Evolutionary conservation across 2,888 invertebrate genomes (phyloP).

Genomic region (Aphidius colemani): DNA sequence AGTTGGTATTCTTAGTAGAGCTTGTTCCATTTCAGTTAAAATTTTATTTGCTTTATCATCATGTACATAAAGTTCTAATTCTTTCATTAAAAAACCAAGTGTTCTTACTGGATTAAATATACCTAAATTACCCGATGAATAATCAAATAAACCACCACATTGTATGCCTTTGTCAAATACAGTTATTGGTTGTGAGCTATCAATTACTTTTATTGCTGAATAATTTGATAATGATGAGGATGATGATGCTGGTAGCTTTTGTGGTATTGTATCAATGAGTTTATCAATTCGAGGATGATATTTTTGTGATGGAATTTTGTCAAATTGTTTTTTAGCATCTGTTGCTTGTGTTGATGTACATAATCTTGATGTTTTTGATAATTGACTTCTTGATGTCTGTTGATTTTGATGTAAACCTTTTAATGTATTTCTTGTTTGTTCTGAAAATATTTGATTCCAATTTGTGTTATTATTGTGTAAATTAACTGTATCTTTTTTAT

Average conservation of each 20-base stretch:
- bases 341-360: constrained; percentile 29
- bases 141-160: constrained; percentile 40
- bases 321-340: constrained; percentile 36
- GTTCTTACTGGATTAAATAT: constrained; percentile 44
- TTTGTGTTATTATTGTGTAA: too few species aligned
- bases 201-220: too few species aligned
- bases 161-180: constrained; percentile 44
- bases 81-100: constrained; percentile 44
- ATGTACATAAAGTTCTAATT: constrained; percentile 40
- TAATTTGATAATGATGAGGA: constrained; percentile 37
- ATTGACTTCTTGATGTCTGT: not conserved
- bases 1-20: constrained; percentile 38
- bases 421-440: too few species aligned
- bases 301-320: constrained; percentile 22
- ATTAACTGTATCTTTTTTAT: not conserved
- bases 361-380: constrained; percentile 23
- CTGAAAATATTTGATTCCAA: too few species aligned
- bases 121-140: constrained; percentile 36
- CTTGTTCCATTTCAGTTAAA: constrained; percentile 44
- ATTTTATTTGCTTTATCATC: constrained; percentile 44
- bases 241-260: constrained; percentile 21
- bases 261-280: constrained; percentile 6
- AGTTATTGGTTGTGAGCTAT: constrained; percentile 35
- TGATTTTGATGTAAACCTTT: too few species aligned
- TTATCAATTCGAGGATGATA: constrained; percentile 27